A percentile compares a stretch with the other conserved stretches of the same genome.
Conservation (phyloP, 2,113 vertebrate genomes). For the Myodes glareolus region DNA sequence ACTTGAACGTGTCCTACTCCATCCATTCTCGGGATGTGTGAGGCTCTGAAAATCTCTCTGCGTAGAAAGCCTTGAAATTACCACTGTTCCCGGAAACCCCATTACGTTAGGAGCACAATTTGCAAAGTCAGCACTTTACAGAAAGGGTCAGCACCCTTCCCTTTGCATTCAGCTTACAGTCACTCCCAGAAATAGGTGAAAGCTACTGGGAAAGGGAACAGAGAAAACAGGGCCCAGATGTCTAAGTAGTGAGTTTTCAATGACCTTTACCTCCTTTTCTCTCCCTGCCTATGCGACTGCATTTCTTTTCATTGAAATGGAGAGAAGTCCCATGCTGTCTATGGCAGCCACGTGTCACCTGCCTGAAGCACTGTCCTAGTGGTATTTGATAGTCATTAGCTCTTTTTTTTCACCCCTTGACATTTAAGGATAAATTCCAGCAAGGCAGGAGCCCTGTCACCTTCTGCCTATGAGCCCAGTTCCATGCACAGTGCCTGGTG, state of each 20-base stretch:
- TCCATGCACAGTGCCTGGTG: no score
- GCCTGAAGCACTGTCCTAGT: neutral
- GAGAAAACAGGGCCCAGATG: neutral
- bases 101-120: neutral
- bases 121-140: constrained; percentile 57
- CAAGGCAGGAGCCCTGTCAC: neutral
- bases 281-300: neutral
- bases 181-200: constrained; percentile 20
- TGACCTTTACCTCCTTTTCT: neutral
- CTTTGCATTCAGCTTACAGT: neutral
- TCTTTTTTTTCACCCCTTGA: neutral
- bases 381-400: neutral
- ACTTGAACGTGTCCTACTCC: neutral
- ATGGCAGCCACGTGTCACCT: neutral
- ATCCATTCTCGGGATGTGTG: neutral
- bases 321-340: neutral
- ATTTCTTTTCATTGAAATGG: constrained; percentile 14
- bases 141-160: constrained; percentile 31
- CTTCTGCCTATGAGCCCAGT: neutral
- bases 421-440: neutral
- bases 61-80: neutral
- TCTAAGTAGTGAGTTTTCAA: neutral
- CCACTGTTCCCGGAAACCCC: neutral
- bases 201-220: neutral
- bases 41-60: neutral